Percentiles rank a stretch among this genome's conserved stretches.
These are phyloP conservation scores for Scaptomyza caliginosa DNA, from an alignment of 2,888 invertebrate genomes.

Conservation along the genomic window DNA sequence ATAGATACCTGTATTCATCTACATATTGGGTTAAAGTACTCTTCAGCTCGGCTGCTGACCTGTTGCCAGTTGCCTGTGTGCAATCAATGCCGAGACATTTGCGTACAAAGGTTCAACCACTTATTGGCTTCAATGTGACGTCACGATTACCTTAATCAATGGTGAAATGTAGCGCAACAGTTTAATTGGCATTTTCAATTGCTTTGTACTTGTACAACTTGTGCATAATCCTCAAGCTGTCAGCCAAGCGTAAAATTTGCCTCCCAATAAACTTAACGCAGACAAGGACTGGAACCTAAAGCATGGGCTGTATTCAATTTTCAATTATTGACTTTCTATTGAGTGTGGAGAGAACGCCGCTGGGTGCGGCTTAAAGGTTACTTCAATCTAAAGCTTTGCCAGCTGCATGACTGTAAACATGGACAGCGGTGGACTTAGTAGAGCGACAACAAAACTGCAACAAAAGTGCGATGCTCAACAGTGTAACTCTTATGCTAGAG, in stretches of 20 bases:
- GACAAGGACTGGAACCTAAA: conserved; percentile 14
- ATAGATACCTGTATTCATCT: conserved; percentile 1
- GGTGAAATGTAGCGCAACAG: conserved; percentile 59
- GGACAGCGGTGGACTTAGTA: conserved; percentile 3
- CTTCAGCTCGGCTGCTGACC: conserved; percentile 37
- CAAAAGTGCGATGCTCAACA: conserved; percentile 84
- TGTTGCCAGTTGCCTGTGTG: conserved; percentile 6
- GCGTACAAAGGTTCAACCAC: conserved; percentile 28
- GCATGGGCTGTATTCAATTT: conserved; percentile 18
- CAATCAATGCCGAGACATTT: conserved; percentile 35
- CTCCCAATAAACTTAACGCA: conserved; percentile 5
- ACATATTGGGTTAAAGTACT: conserved; percentile 44
- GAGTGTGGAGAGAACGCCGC: background rate
- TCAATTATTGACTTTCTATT: conserved; percentile 28
- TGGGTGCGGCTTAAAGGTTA: conserved; percentile 26
- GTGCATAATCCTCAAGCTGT: conserved; percentile 30
- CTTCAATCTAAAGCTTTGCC: conserved; percentile 20
- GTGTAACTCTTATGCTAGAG: conserved; percentile 85
- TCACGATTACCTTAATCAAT: conserved; percentile 50
- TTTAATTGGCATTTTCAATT: conserved; percentile 62
- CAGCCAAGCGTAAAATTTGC: conserved; percentile 23
- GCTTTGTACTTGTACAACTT: conserved; percentile 10
- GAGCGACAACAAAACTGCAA: too few species aligned
- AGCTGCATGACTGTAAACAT: conserved; percentile 14
- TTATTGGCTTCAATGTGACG: conserved; percentile 52